Evolutionary conservation across 2,888 invertebrate genomes (phyloP).

Genomic region (Stratiomys singularior): DNA sequence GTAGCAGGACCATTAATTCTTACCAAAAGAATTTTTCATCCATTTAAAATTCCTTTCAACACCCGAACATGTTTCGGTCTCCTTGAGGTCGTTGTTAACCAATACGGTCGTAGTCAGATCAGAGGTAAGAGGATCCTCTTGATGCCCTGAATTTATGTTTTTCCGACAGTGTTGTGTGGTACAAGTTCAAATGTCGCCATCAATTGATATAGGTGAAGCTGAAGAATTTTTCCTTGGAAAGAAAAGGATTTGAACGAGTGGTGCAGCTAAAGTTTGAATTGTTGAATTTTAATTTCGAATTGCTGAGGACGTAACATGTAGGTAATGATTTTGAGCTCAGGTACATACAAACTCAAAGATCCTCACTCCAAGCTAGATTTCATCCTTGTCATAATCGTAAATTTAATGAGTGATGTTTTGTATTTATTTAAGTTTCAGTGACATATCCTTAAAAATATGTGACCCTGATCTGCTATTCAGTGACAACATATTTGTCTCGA

Average conservation of each 20-base stretch:
- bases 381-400: not conserved
- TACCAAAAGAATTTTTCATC: not conserved
- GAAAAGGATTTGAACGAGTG: not conserved
- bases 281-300: not conserved
- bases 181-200: not conserved
- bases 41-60: constrained; percentile 41
- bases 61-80: constrained; percentile 37
- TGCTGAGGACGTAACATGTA: no score
- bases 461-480: constrained; percentile 24
- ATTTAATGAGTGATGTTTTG: not conserved
- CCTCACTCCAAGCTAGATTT: not conserved
- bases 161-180: not conserved
- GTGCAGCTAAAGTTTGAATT: not conserved
- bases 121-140: not conserved
- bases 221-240: not conserved
- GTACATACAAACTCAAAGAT: no score
- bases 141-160: not conserved
- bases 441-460: constrained; percentile 5
- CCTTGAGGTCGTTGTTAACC: constrained; percentile 22
- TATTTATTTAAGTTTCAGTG: no score
- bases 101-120: not conserved
- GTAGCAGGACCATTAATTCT: constrained; percentile 35
- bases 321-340: no score
- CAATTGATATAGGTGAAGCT: not conserved
- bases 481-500: constrained; percentile 36